Evolutionary conservation across 1,140 invertebrate genomes (phyloP), one percentile per base, ranked within the genome.

Genomic region (Bombus polaris): DNA sequence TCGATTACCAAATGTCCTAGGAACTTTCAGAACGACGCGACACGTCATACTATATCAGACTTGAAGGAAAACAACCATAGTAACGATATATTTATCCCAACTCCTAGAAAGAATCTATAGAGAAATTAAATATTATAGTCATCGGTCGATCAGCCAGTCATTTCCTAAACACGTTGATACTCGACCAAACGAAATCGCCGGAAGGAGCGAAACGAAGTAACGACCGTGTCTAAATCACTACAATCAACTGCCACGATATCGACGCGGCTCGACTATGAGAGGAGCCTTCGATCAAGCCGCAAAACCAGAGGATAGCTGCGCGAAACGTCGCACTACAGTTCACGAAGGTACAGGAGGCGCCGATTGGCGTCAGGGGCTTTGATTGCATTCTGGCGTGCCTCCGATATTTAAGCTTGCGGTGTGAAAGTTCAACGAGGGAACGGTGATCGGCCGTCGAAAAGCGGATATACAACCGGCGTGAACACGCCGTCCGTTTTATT

Each of bases 321-420:
- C 13, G 9, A 32, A 76, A 47, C 73, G 73, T 76, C 25, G 35
- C 81, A 77, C 73, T 78, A 78, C 44, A 53, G 47, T 53, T 53
- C 47, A 53, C 47, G 47, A 53, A 53, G 18, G 47, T 53, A 18
- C 5, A 53, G 47, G 42, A 74, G 57, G 37, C 35, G 4, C 25
- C 76, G 66, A 79, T 79, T 39, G 25, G n/a, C 13, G 37, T 22
- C 39, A 39, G 15, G 37, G 0, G n/a, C 65, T 80, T 65, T 80
- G 76, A 80, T 84, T 71, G 76, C 83, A 68, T 62, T 47, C 66
- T 39, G 32, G 68, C 47, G 66, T 59, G 39, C 47, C 66, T 53
- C 28, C 59, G 62, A 76, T 84, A 84, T 84, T 84, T 84, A 80
- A 80, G 25, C 66, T 42, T 25, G 76, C 68, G 68, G 83, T 62